A percentile compares a stretch with the other conserved stretches of the same genome.
phyloP scores from a whole-genome alignment of 2,113 vertebrate genomes.

The Ochotona princeps region DNA sequence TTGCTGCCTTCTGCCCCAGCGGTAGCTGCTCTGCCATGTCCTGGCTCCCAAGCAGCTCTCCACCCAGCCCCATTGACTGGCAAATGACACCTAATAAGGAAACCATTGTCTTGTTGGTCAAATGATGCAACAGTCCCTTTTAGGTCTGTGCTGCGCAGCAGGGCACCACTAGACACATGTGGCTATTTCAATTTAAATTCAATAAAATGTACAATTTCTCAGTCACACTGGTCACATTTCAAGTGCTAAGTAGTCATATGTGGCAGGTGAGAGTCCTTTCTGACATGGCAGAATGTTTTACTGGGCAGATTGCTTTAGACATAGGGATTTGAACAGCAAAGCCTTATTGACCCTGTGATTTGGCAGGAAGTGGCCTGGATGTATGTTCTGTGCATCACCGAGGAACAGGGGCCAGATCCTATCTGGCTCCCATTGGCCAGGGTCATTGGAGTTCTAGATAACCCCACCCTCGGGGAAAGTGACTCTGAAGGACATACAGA shows the following conservation, averaged over 20 bases:
- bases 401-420: background rate
- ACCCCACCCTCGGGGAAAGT: background rate
- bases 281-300: background rate
- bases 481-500: background rate
- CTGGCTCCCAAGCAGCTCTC: fast-evolving
- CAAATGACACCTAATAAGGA: background rate
- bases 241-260: background rate
- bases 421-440: background rate
- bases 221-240: background rate
- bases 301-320: background rate
- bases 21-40: background rate
- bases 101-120: background rate
- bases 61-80: background rate
- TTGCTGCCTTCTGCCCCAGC: background rate
- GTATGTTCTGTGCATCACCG: background rate
- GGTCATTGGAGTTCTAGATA: background rate
- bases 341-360: fast-evolving
- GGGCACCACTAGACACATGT: background rate
- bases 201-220: background rate
- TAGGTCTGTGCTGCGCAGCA: background rate
- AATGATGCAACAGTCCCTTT: background rate
- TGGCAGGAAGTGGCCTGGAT: background rate
- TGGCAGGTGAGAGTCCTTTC: background rate
- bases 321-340: background rate
- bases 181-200: background rate